Percentiles rank a stretch among this genome's conserved stretches.
phyloP scores from a whole-genome alignment of 23 tunicate species.

The Styela clava region DNA sequence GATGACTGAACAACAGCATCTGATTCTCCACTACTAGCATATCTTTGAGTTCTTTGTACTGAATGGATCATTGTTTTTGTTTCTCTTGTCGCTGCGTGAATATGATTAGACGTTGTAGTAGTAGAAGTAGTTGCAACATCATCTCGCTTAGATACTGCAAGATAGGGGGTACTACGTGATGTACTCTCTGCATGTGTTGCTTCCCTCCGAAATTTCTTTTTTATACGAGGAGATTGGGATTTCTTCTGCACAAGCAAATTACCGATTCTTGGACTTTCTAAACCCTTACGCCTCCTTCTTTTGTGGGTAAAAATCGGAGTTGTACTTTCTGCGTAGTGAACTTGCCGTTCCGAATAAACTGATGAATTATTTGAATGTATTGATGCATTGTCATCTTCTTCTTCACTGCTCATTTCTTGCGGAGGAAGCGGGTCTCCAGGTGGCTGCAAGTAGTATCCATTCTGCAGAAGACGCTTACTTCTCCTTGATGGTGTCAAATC shows the following conservation, averaged over 20 bases:
- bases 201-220: not conserved
- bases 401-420: constrained; percentile 10
- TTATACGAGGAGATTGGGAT: not conserved
- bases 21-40: not conserved
- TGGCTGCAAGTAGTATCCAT: constrained; percentile 60
- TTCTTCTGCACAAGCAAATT: not conserved
- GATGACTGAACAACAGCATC: not conserved
- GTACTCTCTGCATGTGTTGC: not conserved
- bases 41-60: not conserved
- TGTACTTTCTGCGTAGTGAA: constrained; percentile 2
- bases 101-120: not conserved
- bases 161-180: not conserved
- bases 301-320: not conserved
- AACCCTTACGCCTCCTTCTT: not conserved
- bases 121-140: not conserved
- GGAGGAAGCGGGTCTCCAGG: not conserved
- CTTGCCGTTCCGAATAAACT: constrained; percentile 4
- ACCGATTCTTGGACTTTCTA: constrained; percentile 2
- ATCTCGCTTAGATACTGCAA: not conserved
- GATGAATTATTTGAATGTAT: constrained; percentile 41
- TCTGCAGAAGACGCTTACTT: constrained; percentile 59
- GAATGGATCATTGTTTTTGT: not conserved
- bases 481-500: constrained; percentile 45
- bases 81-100: not conserved
- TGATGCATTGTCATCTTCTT: constrained; percentile 66